Percentiles rank a stretch among this genome's conserved stretches.
phyloP scores from a whole-genome alignment of 37 sponge, comb jelly and placozoan genomes.

The Mnemiopsis leidyi region DNA sequence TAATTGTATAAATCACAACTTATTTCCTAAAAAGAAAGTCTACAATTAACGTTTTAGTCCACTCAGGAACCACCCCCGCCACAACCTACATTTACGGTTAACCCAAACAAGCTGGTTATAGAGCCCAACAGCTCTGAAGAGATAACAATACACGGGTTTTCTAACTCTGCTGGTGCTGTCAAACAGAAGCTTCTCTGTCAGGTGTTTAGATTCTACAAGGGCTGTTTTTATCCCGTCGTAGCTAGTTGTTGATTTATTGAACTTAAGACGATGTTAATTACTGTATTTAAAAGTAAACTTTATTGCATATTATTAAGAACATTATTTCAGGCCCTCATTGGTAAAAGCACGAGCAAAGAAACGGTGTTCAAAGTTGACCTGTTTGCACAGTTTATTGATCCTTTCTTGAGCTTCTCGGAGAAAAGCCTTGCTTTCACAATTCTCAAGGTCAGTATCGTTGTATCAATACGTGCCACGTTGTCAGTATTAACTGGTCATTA shows the following conservation, averaged over 20 bases:
- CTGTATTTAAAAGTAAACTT: no score
- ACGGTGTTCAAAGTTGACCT: slow-evolving; percentile 86
- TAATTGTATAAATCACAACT: no score
- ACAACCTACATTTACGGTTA: slow-evolving; percentile 76
- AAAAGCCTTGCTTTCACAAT: slow-evolving; percentile 71
- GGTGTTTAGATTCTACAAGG: not conserved
- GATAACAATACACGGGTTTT: slow-evolving; percentile 70
- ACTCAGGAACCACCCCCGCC: slow-evolving; percentile 49
- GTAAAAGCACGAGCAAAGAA: slow-evolving; percentile 88
- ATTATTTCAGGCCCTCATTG: slow-evolving; percentile 80
- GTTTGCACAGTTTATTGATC: slow-evolving; percentile 78
- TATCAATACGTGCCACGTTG: no score
- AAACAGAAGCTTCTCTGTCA: slow-evolving; percentile 88
- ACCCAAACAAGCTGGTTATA: slow-evolving; percentile 80
- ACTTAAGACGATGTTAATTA: not conserved
- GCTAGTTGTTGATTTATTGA: not conserved
- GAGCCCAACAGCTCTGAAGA: slow-evolving; percentile 71
- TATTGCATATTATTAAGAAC: no score
- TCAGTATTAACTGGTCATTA: no score
- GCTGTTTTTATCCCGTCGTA: not conserved
- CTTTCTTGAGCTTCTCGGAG: slow-evolving; percentile 78
- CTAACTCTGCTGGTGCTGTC: slow-evolving; percentile 67
- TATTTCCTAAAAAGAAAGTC: not conserved
- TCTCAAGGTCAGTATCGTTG: slow-evolving; percentile 70
- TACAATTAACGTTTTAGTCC: not conserved